Percentiles rank a stretch among this genome's conserved stretches.
Conservation (phyloP, 2,797 vertebrate species). For the Rhinophrynus dorsalis region DNA sequence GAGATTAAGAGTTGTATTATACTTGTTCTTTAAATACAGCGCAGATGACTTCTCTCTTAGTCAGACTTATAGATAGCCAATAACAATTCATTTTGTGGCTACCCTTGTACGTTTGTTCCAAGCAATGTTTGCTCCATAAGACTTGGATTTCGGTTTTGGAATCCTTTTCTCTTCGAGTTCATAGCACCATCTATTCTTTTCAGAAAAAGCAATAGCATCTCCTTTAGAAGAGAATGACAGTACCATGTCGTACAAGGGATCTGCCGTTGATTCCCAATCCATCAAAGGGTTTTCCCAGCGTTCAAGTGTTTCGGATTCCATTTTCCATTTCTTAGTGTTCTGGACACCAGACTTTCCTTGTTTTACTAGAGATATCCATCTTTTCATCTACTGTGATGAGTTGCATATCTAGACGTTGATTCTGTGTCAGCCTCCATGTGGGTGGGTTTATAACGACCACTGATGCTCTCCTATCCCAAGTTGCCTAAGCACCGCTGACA, state of each 20-base stretch:
- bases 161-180: slow-evolving; percentile 85
- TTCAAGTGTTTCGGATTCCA: slow-evolving; percentile 94
- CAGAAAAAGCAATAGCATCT: slow-evolving; percentile 89
- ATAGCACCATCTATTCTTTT: slow-evolving; percentile 98
- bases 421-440: too few relatives aligned
- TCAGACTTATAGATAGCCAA: slow-evolving; percentile 63
- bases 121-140: slow-evolving; percentile 96
- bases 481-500: too few relatives aligned
- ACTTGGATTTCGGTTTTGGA: slow-evolving; percentile 91
- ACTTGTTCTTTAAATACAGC: slow-evolving; percentile 72
- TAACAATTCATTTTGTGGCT: slow-evolving; percentile 87
- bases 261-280: slow-evolving; percentile 93
- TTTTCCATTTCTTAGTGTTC: slow-evolving; percentile 92
- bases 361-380: too few relatives aligned
- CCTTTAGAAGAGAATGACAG: slow-evolving; percentile 87
- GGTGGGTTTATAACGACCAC: too few relatives aligned
- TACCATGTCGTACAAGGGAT: slow-evolving; percentile 91
- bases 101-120: slow-evolving; percentile 96
- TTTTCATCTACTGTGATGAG: too few relatives aligned
- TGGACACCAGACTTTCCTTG: slow-evolving; percentile 89
- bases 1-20: slow-evolving; percentile 76
- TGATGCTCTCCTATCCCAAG: too few relatives aligned
- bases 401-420: too few relatives aligned
- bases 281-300: slow-evolving; percentile 98
- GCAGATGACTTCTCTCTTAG: slow-evolving; percentile 71